Base-by-base conservation (phyloP, 2,888 invertebrate species). In the Cryptophagus acutangulus region DNA sequence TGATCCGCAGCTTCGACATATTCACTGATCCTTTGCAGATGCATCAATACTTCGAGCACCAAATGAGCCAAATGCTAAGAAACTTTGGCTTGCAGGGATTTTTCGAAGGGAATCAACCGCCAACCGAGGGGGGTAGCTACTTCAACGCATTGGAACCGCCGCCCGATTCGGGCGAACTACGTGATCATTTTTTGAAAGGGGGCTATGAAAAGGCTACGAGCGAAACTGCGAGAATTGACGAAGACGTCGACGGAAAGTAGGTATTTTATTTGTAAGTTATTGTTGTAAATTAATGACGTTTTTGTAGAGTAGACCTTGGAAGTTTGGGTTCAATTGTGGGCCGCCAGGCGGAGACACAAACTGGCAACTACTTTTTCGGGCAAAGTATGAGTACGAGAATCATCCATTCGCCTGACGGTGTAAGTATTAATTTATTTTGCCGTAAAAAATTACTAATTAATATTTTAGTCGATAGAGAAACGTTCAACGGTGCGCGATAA, bases 11-110 rank as follows among this genome's bases (percentile, higher is more conserved):
- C 6, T 78, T 79, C 52, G 70, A 72, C 49, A 65, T 79, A n/a
- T 77, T 77, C 45, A 72, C 74, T 14, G 74, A 77, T 64, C 78
- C 79, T 0, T 51, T 77, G 47, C 75, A 80, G 63, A 73, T 80
- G 63, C 77, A 78, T 44, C 70, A 71, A 44, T 77, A 74, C 51
- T 79, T 80, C 53, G 79, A 80, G 56, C 69, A 74, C 5, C 77
- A 81, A 61, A 71, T 81, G 68, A 73, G 76, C 45, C 71, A 73
- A 36, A 69, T 80, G 43, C 57, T 80, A 49, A 75, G 71, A 45
- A 66, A 62, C 33, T 71, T 78, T 49, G 71, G 70, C n/a, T 49
- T 34, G 3, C 28, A 33, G 15, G 10, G 12, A 9, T 9, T 33
- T 16, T 16, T 26, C 25, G 16, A 28, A 36, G 12, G 13, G 9